phyloP scores from a whole-genome alignment of 2,113 vertebrate genomes.

The Ifrita kowaldi region DNA sequence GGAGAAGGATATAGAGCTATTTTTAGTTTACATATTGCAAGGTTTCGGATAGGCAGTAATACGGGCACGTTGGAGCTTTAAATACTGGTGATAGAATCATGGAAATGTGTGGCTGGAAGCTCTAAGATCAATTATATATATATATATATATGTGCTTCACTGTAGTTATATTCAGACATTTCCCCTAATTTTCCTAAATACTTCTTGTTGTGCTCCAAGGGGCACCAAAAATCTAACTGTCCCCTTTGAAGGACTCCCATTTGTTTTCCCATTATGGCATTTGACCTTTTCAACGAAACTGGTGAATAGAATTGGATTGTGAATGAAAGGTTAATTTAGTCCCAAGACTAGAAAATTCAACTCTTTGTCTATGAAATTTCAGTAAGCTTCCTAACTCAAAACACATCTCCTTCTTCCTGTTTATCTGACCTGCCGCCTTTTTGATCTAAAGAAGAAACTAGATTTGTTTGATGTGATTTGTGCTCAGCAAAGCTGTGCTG shows the following conservation, averaged over 20 bases:
- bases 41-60: neutral
- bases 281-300: neutral
- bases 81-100: neutral
- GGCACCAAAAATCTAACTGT: neutral
- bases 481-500: neutral
- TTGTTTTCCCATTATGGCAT: neutral
- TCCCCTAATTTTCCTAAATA: neutral
- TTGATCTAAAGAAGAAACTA: neutral
- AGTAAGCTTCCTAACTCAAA: neutral
- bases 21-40: slow-evolving; percentile 16
- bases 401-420: neutral
- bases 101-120: neutral
- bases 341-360: neutral
- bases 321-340: neutral
- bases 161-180: neutral
- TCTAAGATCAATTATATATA: neutral
- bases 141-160: neutral
- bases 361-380: neutral
- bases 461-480: neutral
- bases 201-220: neutral
- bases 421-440: neutral
- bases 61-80: neutral
- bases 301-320: neutral
- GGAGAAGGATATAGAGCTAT: neutral
- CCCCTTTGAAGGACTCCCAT: neutral